These are phyloP conservation scores for Colistium nudipinnis DNA, from an alignment of 2,113 vertebrate genomes.

Conservation along the genomic window DNA sequence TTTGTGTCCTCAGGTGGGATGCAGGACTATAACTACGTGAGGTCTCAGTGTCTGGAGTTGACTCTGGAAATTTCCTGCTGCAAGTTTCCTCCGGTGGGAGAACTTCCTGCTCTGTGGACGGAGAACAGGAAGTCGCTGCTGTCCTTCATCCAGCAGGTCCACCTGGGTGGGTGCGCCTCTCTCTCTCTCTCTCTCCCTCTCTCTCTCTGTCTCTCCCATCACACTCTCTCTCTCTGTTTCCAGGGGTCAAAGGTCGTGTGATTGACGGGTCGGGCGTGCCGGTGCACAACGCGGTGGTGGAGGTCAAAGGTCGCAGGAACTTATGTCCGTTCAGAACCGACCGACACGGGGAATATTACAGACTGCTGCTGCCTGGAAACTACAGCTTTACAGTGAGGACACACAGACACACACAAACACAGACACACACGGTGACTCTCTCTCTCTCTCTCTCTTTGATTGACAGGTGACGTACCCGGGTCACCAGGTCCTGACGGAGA, in stretches of 20 bases:
- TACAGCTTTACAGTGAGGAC: constrained; percentile 88
- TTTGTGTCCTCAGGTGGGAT: constrained; percentile 88
- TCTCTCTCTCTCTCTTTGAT: constrained; percentile 10
- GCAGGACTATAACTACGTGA: constrained; percentile 98
- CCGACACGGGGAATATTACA: constrained; percentile 89
- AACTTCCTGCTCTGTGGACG: constrained; percentile 86
- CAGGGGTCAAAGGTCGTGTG: constrained; percentile 94
- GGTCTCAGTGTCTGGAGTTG: constrained; percentile 93
- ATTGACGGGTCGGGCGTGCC: constrained; percentile 79
- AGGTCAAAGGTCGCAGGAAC: constrained; percentile 85
- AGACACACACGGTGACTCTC: not conserved
- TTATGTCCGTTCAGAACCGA: constrained; percentile 89
- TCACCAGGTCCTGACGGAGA: constrained; percentile 66
- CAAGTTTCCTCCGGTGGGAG: constrained; percentile 86
- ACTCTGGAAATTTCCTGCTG: constrained; percentile 96
- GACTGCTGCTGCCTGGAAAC: constrained; percentile 89
- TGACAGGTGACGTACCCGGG: constrained; percentile 73
- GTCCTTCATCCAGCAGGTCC: constrained; percentile 90
- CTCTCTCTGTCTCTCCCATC: not conserved
- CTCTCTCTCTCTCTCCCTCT: not conserved
- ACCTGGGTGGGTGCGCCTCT: constrained; percentile 85
- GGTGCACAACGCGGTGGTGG: constrained; percentile 85
- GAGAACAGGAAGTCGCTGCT: constrained; percentile 88
- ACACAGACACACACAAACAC: not conserved
- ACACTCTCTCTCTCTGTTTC: constrained; percentile 13